Evolutionary conservation across 2,888 invertebrate species (phyloP).

Genomic region (Polietes domitor): DNA sequence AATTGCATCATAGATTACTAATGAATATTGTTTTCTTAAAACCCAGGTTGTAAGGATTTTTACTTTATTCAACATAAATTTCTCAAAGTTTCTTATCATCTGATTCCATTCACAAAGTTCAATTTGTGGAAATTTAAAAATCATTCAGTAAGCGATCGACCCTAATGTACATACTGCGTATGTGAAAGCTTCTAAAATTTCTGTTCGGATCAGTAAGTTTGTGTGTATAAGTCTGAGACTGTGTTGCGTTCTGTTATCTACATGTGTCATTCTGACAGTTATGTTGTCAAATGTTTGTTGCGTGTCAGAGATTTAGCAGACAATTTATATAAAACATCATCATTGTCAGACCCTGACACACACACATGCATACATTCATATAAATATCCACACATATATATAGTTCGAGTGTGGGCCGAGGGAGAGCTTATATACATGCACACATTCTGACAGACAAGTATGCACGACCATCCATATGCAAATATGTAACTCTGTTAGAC

Average conservation of each 20-base stretch:
- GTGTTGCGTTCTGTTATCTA: constrained; percentile 57
- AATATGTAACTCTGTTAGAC: neutral
- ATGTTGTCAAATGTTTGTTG: constrained; percentile 62
- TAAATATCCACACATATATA: neutral
- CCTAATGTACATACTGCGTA: too few relatives aligned
- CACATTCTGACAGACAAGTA: neutral
- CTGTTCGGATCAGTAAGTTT: too few relatives aligned
- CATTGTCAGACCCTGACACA: constrained; percentile 13
- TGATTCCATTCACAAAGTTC: too few relatives aligned
- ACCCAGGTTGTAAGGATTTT: too few relatives aligned
- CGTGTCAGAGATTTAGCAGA: constrained; percentile 60
- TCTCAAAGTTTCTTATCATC: too few relatives aligned
- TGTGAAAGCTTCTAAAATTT: too few relatives aligned
- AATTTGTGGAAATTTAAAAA: too few relatives aligned
- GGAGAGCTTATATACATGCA: neutral
- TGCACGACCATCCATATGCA: neutral
- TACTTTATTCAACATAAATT: too few relatives aligned
- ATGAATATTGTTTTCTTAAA: too few relatives aligned
- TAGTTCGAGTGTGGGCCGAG: neutral
- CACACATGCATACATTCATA: neutral
- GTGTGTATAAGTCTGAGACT: neutral
- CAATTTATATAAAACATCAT: constrained; percentile 40
- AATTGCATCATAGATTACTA: too few relatives aligned
- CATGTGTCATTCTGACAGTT: constrained; percentile 64
- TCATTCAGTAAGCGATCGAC: too few relatives aligned